Base-by-base conservation (phyloP, 2,113 vertebrate species). In the Fregetta grallaria region DNA sequence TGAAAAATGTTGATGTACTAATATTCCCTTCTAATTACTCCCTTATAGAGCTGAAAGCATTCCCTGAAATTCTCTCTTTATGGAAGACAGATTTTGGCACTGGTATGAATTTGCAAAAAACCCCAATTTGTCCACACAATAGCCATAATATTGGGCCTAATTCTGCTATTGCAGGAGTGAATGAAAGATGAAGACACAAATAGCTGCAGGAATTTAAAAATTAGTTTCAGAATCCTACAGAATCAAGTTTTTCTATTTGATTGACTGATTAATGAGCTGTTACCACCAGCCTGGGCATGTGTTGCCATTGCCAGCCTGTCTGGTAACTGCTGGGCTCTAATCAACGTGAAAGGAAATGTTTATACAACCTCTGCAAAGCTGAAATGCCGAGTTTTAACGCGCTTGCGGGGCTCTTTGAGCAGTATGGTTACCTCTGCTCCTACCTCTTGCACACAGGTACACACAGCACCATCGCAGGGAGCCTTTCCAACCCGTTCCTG, bases 221-320 rank as follows among this genome's bases (percentile, higher is more conserved):
- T 30, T 11, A 36, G 50, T 34, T 76, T 71, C 25, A 10, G 25
- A 65, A 61, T 56, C 26, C 25, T 15, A 30, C 61, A 70, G 61
- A 49, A 78, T 25, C 49, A 49, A 70, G 47, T 42, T 85, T 90
- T 78, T 70, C 67, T 53, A 5, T 94, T 84, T 89, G 61, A 86
- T 26, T 85, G 92, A 74, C 59, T 81, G 91, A 89, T 78, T 84
- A 78, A 92, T 56, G 80, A 91, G 68, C 61, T 63, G 21, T 59
- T 89, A 26, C 84, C 73, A 59, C 61, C 86, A 76, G 58, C 72
- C 55, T 34, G 55, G 78, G n/a, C 19, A 47, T 22, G 55, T 30
- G 40, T 49, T 68, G 38, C 68, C n/a, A 6, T 34, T 55, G n/a
- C 70, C 68, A 67, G 76, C 36, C 65, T 55, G 59, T 68, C 42